Evolutionary conservation across 2,888 invertebrate species (phyloP), one percentile per base, ranked within the genome.

Genomic region (Lydus trimaculatus): DNA sequence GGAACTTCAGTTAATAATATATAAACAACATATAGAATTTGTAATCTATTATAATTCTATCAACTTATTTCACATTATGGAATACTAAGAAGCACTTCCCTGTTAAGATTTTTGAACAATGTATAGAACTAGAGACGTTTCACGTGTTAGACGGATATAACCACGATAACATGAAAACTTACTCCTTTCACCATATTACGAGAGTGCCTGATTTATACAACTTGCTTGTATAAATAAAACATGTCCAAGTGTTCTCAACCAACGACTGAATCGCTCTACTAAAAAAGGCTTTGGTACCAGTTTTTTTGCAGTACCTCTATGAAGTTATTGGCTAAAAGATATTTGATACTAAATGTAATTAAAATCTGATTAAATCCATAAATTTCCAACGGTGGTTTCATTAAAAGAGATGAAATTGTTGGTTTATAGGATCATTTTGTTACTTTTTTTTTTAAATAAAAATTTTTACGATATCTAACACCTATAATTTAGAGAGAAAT

Each of bases 71-170:
- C n/a, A n/a, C n/a, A n/a, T n/a, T n/a, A n/a, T n/a, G n/a, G n/a
- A n/a, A n/a, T n/a, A n/a, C n/a, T n/a, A n/a, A n/a, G n/a, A n/a
- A n/a, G n/a, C n/a, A n/a, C n/a, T n/a, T n/a, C n/a, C n/a, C n/a
- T n/a, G n/a, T n/a, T n/a, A n/a, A n/a, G n/a, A n/a, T n/a, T n/a
- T n/a, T n/a, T n/a, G n/a, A n/a, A n/a, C n/a, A n/a, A n/a, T n/a
- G 83, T 83, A 81, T 83, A 82, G 83, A 83, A 83, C 83, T 82
- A 82, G 82, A 82, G 83, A 79, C 83, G 83, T 83, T 83, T 82
- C 82, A 83, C 83, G 83, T 83, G 83, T 83, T 79, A 83, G 82
- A 82, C 83, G 81, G 82, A 83, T 81, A 83, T 83, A 82, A 83
- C 83, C 83, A 79, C 82, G 82, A 83, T 82, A 83, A 82, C 79